Evolutionary conservation across 2,797 vertebrate species (phyloP).

Genomic region (Schizopygopsis pylzovi): DNA sequence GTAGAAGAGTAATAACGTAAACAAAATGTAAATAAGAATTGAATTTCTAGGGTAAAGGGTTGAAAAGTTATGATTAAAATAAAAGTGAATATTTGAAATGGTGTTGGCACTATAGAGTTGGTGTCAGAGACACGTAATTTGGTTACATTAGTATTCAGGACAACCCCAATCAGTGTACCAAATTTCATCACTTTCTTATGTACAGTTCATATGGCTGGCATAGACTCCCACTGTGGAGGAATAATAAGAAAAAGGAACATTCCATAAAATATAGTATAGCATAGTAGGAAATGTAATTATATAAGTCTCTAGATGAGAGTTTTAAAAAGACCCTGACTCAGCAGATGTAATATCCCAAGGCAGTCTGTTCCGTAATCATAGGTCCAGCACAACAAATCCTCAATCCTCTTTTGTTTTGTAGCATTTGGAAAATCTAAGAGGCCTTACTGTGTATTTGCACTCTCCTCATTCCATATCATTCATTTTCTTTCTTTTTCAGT

Average conservation of each 20-base stretch:
- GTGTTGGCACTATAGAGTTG: too few relatives aligned
- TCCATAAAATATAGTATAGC: background rate
- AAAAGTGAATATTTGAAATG: background rate
- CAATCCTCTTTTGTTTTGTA: background rate
- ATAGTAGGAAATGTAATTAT: background rate
- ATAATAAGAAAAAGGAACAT: background rate
- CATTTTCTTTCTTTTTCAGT: constrained; percentile 14
- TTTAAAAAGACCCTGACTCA: background rate
- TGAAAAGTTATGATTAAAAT: background rate
- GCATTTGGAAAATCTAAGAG: background rate
- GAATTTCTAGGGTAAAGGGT: background rate
- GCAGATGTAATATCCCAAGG: constrained; percentile 17
- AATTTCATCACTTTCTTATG: background rate
- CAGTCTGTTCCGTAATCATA: background rate
- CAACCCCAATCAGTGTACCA: background rate
- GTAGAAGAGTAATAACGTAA: background rate
- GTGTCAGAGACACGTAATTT: background rate
- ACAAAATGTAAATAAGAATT: background rate
- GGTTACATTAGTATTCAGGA: background rate
- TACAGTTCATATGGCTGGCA: background rate
- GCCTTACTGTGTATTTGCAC: background rate
- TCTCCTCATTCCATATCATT: background rate
- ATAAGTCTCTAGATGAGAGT: background rate
- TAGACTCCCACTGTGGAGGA: background rate
- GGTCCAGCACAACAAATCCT: background rate